Evolutionary conservation across 1,140 invertebrate species (phyloP), one percentile per base, ranked within the genome.

Genomic region (Brachionus plicatilis): DNA sequence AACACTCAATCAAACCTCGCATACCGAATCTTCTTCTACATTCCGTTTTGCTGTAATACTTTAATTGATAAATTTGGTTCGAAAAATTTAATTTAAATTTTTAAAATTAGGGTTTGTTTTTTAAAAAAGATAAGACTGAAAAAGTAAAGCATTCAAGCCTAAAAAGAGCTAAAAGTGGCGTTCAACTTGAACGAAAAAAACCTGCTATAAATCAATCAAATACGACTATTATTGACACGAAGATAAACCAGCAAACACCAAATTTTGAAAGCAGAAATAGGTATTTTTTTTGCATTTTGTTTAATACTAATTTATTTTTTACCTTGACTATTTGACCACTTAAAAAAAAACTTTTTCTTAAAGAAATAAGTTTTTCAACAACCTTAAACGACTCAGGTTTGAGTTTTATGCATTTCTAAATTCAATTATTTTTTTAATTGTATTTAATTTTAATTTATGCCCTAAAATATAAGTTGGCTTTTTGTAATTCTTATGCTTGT

Each of bases 311-410:
- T 41, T 41, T n/a, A 8, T 9, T 20, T 43, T n/a, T 20, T n/a
- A 17, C 37, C 17, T 43, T 72, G 17, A 72, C 41, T 43, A 20
- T 72, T 29, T 33, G 1, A 66, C 29, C 33, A 68, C 3, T 68
- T 68, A 33, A 33, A 12, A 33, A 29, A 27, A 33, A 47, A 75
- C 33, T 45, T 75, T 43, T 6, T 43, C 37, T 75, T 37, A 76
- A 20, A 76, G 72, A 76, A 76, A 53, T 76, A 76, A 47, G 27
- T 76, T 76, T 50, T 76, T 76, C 20, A 72, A 20, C 68, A 76
- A 76, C 47, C 45, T 76, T 76, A 76, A 76, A 53, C 72, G 72
- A 20, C 72, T 76, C 72, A 76, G 72, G 72, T 76, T 76, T 76
- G 72, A 76, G 43, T 27, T 47, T 43, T 75, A 43, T 43, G 5